A percentile compares a stretch with the other conserved stretches of the same genome.
phyloP scores from a whole-genome alignment of 2,113 vertebrate genomes.

The Catharus minimus region DNA sequence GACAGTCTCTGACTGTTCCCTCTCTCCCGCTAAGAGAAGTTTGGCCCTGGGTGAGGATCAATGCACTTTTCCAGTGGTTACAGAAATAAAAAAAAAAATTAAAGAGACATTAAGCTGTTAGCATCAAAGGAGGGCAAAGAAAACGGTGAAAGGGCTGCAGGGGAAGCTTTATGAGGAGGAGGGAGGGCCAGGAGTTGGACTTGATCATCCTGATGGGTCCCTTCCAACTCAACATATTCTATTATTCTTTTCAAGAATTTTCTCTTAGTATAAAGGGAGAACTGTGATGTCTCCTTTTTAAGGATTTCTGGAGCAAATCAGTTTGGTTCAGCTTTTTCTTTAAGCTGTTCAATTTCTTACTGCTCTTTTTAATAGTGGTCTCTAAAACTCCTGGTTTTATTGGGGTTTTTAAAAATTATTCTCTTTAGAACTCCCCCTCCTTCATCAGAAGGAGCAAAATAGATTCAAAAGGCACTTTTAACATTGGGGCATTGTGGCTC shows the following conservation, averaged over 20 bases:
- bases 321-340: neutral
- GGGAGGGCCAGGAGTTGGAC: neutral
- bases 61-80: neutral
- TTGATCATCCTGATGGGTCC: neutral
- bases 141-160: neutral
- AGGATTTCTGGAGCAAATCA: neutral
- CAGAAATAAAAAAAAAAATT: neutral
- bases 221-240: neutral
- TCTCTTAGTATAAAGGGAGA: neutral
- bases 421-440: neutral
- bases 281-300: neutral
- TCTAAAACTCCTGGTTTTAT: neutral
- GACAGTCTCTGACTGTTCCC: neutral
- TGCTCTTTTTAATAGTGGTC: neutral
- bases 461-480: neutral
- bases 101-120: neutral
- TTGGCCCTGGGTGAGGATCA: neutral
- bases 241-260: neutral
- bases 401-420: fast-evolving
- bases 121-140: neutral
- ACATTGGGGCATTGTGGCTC: neutral
- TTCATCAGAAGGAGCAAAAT: neutral
- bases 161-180: neutral
- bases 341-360: neutral
- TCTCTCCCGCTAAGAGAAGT: neutral